Conservation (phyloP, 2,888 invertebrate species). For the Venustoraphidia nigricollis region DNA sequence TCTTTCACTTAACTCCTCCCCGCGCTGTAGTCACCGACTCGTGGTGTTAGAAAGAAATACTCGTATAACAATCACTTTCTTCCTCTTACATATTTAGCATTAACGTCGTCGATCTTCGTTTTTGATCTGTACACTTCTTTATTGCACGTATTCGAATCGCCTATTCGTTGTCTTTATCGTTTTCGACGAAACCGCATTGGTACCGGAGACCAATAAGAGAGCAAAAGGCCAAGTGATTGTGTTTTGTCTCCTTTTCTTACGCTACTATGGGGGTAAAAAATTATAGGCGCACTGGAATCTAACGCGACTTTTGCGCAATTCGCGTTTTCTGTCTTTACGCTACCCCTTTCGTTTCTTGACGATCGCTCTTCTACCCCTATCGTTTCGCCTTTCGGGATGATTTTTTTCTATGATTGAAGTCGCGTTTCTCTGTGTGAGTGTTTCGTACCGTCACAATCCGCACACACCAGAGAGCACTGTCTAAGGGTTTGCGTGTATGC, state of each 20-base stretch:
- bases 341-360: no score
- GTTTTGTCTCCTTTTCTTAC: constrained; percentile 1
- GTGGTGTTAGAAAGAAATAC: background rate
- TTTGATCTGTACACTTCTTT: background rate
- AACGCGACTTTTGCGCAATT: constrained; percentile 6
- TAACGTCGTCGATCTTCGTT: no score
- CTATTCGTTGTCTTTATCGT: constrained; percentile 3
- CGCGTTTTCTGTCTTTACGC: background rate
- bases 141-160: constrained; percentile 2
- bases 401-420: no score
- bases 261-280: constrained; percentile 5
- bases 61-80: no score
- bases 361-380: no score
- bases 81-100: no score
- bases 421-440: no score
- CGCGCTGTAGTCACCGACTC: background rate
- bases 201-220: constrained; percentile 5
- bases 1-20: background rate
- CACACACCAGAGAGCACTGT: no score
- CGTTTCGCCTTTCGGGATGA: no score
- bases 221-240: constrained; percentile 7
- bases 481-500: no score
- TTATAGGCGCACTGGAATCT: constrained; percentile 2
- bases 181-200: background rate
- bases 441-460: no score